These are phyloP conservation scores for Brassicogethes aeneus DNA, from an alignment of 2,888 invertebrate genomes.

Conservation along the genomic window DNA sequence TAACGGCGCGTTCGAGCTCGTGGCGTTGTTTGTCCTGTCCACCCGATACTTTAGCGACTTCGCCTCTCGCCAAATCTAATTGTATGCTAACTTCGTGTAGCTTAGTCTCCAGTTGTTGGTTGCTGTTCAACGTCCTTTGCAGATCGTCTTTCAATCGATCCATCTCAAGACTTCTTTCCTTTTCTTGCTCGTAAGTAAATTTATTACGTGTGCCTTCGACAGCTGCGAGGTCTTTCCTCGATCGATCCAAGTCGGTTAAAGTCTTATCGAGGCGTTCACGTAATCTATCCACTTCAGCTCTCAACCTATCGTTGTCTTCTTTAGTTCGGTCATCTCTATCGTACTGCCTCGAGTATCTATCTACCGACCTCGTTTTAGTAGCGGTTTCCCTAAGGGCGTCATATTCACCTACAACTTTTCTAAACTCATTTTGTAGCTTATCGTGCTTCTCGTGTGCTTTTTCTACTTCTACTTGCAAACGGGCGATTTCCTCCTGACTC, in stretches of 20 bases:
- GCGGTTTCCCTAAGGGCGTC: conserved; percentile 73
- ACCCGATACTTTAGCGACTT: conserved; percentile 63
- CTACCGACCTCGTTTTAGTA: conserved; percentile 48
- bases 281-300: conserved; percentile 72
- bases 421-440: conserved; percentile 70
- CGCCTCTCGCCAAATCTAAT: conserved; percentile 69
- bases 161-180: conserved; percentile 53
- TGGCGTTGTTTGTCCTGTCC: conserved; percentile 72
- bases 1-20: conserved; percentile 75
- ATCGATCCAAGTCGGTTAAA: conserved; percentile 67
- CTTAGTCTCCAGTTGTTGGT: conserved; percentile 64
- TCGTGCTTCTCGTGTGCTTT: conserved; percentile 89
- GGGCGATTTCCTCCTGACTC: conserved; percentile 80
- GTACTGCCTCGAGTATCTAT: conserved; percentile 66
- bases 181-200: conserved; percentile 67
- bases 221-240: conserved; percentile 66
- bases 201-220: conserved; percentile 71
- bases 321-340: conserved; percentile 60
- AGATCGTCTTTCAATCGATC: conserved; percentile 67
- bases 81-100: conserved; percentile 75
- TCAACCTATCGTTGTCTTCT: conserved; percentile 69
- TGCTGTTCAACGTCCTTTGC: conserved; percentile 54
- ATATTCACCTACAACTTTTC: conserved; percentile 70
- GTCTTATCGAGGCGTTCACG: conserved; percentile 74
- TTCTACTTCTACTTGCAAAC: conserved; percentile 79